These are phyloP conservation scores for Anoplopoma fimbria DNA, from an alignment of 2,113 vertebrate species.

Conservation along the genomic window DNA sequence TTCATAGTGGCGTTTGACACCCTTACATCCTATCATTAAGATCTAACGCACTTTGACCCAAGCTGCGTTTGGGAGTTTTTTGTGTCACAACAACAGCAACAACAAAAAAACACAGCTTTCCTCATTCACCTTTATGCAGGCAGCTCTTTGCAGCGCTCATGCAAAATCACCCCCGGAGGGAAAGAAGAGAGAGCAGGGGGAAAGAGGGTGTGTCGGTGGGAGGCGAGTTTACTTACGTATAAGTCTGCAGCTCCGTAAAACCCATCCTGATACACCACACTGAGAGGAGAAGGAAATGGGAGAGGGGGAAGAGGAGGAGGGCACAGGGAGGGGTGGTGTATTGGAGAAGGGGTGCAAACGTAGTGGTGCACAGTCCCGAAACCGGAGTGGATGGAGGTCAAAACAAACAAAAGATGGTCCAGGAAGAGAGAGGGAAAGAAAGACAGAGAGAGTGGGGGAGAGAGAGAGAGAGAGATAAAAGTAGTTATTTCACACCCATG, in stretches of 20 bases:
- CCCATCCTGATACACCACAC: slow-evolving; percentile 88
- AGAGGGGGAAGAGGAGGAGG: slow-evolving; percentile 46
- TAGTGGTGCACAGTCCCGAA: slow-evolving; percentile 74
- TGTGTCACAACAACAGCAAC: neutral
- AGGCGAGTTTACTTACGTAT: slow-evolving; percentile 83
- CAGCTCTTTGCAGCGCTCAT: slow-evolving; percentile 79
- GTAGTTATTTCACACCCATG: slow-evolving; percentile 84
- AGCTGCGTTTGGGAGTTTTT: neutral
- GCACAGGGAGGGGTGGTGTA: slow-evolving; percentile 29
- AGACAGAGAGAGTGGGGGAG: slow-evolving; percentile 41
- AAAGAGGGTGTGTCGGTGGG: slow-evolving; percentile 58
- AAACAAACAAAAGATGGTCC: slow-evolving; percentile 41
- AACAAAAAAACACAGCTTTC: neutral
- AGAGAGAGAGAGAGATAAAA: slow-evolving; percentile 38
- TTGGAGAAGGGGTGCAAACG: slow-evolving; percentile 49
- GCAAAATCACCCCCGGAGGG: slow-evolving; percentile 73
- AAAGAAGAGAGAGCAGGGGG: slow-evolving; percentile 43
- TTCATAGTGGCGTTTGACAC: slow-evolving; percentile 46
- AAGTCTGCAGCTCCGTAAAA: slow-evolving; percentile 87
- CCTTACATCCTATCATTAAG: neutral
- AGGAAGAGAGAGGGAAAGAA: slow-evolving; percentile 15
- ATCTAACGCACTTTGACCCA: neutral
- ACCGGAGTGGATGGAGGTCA: slow-evolving; percentile 71
- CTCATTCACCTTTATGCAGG: slow-evolving; percentile 62
- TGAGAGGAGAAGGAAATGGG: slow-evolving; percentile 63